Conservation (phyloP, 2,888 invertebrate genomes). For the Pedicia rivosa region DNA sequence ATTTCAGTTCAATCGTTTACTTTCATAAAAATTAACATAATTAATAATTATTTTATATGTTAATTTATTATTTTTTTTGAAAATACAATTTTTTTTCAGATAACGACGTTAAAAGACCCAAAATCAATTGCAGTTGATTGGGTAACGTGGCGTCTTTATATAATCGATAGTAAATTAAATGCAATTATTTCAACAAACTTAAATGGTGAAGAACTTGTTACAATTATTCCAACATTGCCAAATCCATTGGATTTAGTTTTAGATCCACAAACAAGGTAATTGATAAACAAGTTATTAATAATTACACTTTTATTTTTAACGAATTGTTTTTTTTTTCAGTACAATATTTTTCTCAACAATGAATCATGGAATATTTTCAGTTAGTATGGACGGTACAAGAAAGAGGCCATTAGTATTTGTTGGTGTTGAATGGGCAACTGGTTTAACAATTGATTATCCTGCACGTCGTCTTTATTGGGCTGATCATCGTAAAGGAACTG, state of each 20-base stretch:
- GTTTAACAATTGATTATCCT: constrained; percentile 59
- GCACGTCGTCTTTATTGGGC: constrained; percentile 68
- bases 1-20: too few relatives aligned
- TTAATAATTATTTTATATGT: not conserved
- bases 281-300: not conserved
- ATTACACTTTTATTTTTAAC: constrained; percentile 23
- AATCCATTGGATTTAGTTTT: constrained; percentile 57
- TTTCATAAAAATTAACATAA: too few relatives aligned
- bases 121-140: constrained; percentile 63
- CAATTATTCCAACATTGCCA: constrained; percentile 32
- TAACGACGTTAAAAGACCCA: constrained; percentile 42
- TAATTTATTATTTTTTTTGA: not conserved
- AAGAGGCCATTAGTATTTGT: constrained; percentile 39
- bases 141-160: constrained; percentile 50
- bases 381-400: constrained; percentile 46
- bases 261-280: constrained; percentile 36
- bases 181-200: constrained; percentile 28
- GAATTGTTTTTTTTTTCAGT: constrained; percentile 22
- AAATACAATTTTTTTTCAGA: constrained; percentile 18
- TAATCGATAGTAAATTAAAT: constrained; percentile 39
- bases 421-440: constrained; percentile 54
- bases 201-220: constrained; percentile 25
- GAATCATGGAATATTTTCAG: constrained; percentile 47
- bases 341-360: constrained; percentile 51
- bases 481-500: constrained; percentile 57